A percentile compares a stretch with the other conserved stretches of the same genome.
phyloP scores from a whole-genome alignment of 2,888 invertebrate genomes.

The Cephus pygmeus region DNA sequence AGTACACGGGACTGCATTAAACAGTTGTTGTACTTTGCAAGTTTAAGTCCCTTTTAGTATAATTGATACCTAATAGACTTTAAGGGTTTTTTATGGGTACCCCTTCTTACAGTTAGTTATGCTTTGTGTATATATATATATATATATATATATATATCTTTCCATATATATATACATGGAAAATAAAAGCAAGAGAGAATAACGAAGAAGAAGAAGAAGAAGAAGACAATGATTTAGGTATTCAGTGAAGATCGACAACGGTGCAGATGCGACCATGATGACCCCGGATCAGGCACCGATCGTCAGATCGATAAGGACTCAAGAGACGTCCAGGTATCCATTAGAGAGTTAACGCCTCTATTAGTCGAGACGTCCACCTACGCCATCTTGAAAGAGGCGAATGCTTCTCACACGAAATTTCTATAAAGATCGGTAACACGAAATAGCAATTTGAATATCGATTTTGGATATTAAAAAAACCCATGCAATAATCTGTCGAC shows the following conservation, averaged over 20 bases:
- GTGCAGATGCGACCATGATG: conserved; percentile 19
- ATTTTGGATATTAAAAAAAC: neutral
- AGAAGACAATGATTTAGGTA: conserved; percentile 11
- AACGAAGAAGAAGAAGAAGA: neutral
- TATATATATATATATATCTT: neutral
- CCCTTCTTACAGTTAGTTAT: neutral
- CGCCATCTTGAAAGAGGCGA: conserved; percentile 16
- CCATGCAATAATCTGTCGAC: neutral
- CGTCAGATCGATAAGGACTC: conserved; percentile 34
- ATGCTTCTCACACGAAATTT: neutral
- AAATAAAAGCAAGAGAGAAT: neutral
- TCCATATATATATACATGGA: too few species aligned
- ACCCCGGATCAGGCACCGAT: conserved; percentile 28
- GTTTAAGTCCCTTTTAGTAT: neutral
- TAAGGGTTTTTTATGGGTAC: neutral
- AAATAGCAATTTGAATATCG: neutral
- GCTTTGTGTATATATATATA: neutral
- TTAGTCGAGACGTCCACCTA: conserved; percentile 36
- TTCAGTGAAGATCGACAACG: conserved; percentile 25
- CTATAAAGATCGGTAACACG: neutral
- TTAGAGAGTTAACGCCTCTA: conserved; percentile 38
- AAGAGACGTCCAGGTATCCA: conserved; percentile 30
- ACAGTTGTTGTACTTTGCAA: neutral
- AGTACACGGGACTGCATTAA: neutral
- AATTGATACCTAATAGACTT: neutral